Conservation (phyloP, 2,888 invertebrate genomes). For the Macrosoma leucophasiata region DNA sequence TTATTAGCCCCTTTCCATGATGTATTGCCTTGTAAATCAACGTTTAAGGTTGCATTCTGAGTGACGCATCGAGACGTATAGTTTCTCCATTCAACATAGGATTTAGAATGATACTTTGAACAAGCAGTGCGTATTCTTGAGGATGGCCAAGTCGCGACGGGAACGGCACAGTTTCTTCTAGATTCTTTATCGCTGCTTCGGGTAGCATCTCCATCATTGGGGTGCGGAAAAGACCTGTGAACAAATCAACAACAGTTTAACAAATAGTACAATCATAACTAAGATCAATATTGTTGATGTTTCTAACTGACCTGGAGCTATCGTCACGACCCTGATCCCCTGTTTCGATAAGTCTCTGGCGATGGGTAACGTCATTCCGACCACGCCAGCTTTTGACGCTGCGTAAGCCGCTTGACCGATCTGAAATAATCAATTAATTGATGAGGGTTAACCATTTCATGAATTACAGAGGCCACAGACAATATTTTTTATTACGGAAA, state of each 20-base stretch:
- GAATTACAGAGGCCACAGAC: too few species aligned
- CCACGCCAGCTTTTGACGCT: slow-evolving; percentile 96
- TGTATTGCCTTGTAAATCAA: neutral
- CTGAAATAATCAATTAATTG: too few species aligned
- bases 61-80: slow-evolving; percentile 74
- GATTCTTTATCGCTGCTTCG: slow-evolving; percentile 60
- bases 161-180: slow-evolving; percentile 71
- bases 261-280: too few species aligned
- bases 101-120: slow-evolving; percentile 73
- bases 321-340: slow-evolving; percentile 88
- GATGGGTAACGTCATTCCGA: slow-evolving; percentile 95
- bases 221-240: slow-evolving; percentile 71
- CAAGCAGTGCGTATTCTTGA: slow-evolving; percentile 70
- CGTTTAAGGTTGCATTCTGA: slow-evolving; percentile 72
- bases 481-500: too few species aligned
- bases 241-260: neutral
- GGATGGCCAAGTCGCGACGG: slow-evolving; percentile 72
- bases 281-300: too few species aligned
- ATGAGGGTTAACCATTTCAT: too few species aligned
- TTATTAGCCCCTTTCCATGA: too few species aligned
- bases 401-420: slow-evolving; percentile 97
- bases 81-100: slow-evolving; percentile 76
- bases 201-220: slow-evolving; percentile 68
- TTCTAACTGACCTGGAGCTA: slow-evolving; percentile 81
- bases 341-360: slow-evolving; percentile 91